Conservation (phyloP, 1,140 invertebrate genomes). For the Pachypsylla venusta region DNA sequence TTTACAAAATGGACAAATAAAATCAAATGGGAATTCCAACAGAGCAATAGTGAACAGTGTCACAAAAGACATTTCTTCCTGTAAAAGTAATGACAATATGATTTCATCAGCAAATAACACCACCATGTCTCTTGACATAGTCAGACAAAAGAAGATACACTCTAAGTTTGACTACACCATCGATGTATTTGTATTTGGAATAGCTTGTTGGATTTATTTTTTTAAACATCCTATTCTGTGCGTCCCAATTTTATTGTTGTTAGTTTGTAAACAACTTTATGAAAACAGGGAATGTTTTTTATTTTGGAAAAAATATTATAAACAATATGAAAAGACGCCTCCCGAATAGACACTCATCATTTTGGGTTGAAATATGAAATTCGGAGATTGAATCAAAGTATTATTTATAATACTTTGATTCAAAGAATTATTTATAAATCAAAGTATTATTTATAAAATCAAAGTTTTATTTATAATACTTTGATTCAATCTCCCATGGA, state of each 20-base stretch:
- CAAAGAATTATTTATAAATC: too few relatives aligned
- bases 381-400: too few relatives aligned
- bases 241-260: slow-evolving; percentile 53
- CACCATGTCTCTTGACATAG: not conserved
- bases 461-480: too few relatives aligned
- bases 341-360: not conserved
- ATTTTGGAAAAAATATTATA: slow-evolving; percentile 4
- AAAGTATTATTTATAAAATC: too few relatives aligned
- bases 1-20: not conserved
- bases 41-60: too few relatives aligned
- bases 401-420: too few relatives aligned
- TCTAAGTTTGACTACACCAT: slow-evolving; percentile 20
- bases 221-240: slow-evolving; percentile 60
- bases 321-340: slow-evolving; percentile 3
- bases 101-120: not conserved
- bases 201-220: slow-evolving; percentile 59
- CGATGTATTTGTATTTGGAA: slow-evolving; percentile 28
- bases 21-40: too few relatives aligned
- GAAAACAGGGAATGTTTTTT: slow-evolving; percentile 26
- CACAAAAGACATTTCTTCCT: not conserved
- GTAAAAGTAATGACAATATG: not conserved
- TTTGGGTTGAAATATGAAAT: too few relatives aligned
- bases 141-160: slow-evolving; percentile 17
- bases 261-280: slow-evolving; percentile 56
- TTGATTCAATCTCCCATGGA: too few relatives aligned